Percentiles rank a stretch among this genome's conserved stretches.
phyloP scores from a whole-genome alignment of 2,113 vertebrate genomes.

The Rhineura floridana region DNA sequence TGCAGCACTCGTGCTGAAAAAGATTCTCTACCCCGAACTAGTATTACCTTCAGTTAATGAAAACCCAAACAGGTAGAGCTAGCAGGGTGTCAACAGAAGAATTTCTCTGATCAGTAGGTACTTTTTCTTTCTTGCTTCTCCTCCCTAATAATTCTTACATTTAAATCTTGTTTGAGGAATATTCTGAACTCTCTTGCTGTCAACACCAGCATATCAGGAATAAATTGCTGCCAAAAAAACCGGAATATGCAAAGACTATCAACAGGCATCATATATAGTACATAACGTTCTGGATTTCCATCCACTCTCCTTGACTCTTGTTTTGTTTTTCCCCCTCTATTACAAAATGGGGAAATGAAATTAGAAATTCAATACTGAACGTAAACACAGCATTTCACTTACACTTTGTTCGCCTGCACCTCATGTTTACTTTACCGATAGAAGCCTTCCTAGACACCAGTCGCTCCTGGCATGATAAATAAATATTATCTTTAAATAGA shows the following conservation, averaged over 20 bases:
- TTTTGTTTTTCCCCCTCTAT: slow-evolving; percentile 48
- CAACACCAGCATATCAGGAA: neutral
- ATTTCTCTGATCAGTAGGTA: slow-evolving; percentile 20
- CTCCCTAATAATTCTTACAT: neutral
- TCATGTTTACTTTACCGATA: slow-evolving; percentile 58
- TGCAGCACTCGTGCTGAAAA: no score
- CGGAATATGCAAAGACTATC: neutral
- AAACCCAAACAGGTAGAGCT: no score
- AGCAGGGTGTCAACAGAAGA: slow-evolving; percentile 1
- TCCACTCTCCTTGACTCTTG: slow-evolving; percentile 36
- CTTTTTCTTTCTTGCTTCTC: slow-evolving; percentile 18
- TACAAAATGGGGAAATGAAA: slow-evolving; percentile 66
- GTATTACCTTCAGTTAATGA: neutral
- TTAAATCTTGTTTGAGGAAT: neutral
- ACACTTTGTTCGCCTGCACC: slow-evolving; percentile 52
- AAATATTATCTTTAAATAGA: slow-evolving; percentile 67
- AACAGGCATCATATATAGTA: slow-evolving; percentile 4
- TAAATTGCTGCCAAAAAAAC: neutral
- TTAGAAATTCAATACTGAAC: slow-evolving; percentile 64
- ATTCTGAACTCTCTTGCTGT: no score
- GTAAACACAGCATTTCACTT: slow-evolving; percentile 56
- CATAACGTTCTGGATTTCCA: slow-evolving; percentile 33
- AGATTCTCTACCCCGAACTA: no score
- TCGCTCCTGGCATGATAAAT: slow-evolving; percentile 57
- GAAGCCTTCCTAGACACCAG: slow-evolving; percentile 61